Base-by-base conservation (phyloP, 2,113 vertebrate species). In the Nibea coibor region DNA sequence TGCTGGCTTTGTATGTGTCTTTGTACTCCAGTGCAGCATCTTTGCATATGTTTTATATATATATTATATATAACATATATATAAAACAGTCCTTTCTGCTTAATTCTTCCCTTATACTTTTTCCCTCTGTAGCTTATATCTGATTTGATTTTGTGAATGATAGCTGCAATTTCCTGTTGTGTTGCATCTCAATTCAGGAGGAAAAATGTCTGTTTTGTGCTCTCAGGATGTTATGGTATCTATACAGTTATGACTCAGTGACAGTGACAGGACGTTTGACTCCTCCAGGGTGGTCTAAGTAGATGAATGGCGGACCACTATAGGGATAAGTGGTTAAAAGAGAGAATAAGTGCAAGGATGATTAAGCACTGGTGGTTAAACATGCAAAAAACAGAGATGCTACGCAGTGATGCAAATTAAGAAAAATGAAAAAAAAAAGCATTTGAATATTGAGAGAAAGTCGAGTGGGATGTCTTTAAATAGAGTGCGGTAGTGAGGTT, bases 401-500 rank as follows among this genome's bases (percentile, higher is more conserved):
- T 10, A 2, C 54, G 35, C 51, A 19, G 2, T 24, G 48, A 70
- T 42, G 28, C 16, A 0, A 72, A 39, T 35, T 20, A 68, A n/a
- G 10, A 48, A 61, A 61, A 79, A 24, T 5, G 19, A 3, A 54
- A 19, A 22, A 4, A n/a, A 12, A 58, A 12, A 11, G n/a, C 16
- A 19, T 64, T 57, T 42, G n/a, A 72, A 51, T 51, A 47, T 39
- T 39, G 6, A 75, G 26, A 78, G 61, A 79, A 61, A 51, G 65
- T 7, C 2, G 5, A 64, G 62, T 11, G 22, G 62, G 48, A 54
- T 56, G 47, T 78, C 81, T 91, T 89, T 83, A 95, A 85, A 89
- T 81, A 80, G 74, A 56, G 57, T 8, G 78, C 53, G 4, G 82
- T 76, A 39, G 75, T 84, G 81, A 94, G 94, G 94, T 95, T 95